Conservation (phyloP, 2,888 invertebrate genomes). For the Crioceris asparagi region DNA sequence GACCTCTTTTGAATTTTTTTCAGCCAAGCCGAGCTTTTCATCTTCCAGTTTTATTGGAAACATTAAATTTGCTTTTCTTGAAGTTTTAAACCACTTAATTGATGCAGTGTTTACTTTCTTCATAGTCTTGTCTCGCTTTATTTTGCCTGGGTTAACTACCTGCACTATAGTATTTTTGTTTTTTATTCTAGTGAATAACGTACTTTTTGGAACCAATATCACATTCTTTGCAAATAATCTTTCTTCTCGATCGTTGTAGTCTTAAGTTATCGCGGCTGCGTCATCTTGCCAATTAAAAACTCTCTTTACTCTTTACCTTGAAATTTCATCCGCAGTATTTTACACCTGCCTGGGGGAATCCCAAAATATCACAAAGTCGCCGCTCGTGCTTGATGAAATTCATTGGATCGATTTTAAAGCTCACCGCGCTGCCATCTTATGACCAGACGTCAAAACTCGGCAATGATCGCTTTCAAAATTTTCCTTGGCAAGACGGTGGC, state of each 20-base stretch:
- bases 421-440: too few species aligned
- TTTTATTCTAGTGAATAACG: neutral
- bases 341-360: neutral
- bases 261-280: too few species aligned
- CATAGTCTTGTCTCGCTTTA: neutral
- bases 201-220: neutral
- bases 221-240: neutral
- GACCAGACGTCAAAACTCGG: too few species aligned
- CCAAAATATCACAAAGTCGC: neutral
- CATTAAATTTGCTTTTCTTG: constrained; percentile 7
- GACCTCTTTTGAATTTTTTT: neutral
- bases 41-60: too few species aligned
- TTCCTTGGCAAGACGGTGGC: neutral
- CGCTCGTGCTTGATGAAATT: neutral
- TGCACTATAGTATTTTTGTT: neutral
- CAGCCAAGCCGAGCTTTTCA: neutral
- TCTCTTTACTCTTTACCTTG: neutral
- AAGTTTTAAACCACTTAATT: constrained; percentile 8
- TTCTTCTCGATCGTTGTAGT: neutral
- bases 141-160: neutral
- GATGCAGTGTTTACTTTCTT: constrained; percentile 5
- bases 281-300: too few species aligned
- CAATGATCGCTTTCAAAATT: neutral
- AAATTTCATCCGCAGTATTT: neutral
- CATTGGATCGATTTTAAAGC: neutral